Percentiles rank a stretch among this genome's conserved stretches.
phyloP scores from a whole-genome alignment of 2,113 vertebrate species.

The Xerus inauris region DNA sequence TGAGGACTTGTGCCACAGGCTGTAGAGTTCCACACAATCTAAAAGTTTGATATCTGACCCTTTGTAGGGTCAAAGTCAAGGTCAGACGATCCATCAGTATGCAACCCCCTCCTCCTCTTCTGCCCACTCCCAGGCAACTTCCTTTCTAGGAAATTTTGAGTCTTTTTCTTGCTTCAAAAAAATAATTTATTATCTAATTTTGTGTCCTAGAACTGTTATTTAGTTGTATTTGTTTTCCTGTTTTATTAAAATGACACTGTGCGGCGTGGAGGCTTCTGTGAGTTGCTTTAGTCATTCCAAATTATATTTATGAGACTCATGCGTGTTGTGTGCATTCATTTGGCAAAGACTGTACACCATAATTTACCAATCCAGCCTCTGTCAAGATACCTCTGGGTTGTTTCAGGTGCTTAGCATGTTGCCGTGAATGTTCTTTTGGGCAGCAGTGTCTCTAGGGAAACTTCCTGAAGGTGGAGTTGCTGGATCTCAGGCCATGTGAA shows the following conservation, averaged over 20 bases:
- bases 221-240: neutral
- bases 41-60: neutral
- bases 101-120: neutral
- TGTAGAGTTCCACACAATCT: neutral
- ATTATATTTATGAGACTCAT: neutral
- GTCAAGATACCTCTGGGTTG: no score
- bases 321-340: neutral
- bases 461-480: neutral
- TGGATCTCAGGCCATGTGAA: neutral
- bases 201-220: neutral
- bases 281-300: neutral
- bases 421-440: neutral
- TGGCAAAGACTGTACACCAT: fast-evolving
- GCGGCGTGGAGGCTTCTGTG: neutral
- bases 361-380: neutral
- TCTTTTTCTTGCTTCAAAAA: neutral
- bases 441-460: neutral
- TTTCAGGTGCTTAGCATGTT: no score
- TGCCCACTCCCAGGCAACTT: neutral
- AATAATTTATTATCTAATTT: neutral
- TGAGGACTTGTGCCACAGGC: neutral
- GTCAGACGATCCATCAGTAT: neutral
- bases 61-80: neutral
- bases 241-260: neutral
- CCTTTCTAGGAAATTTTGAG: neutral